Conservation (phyloP, 2,113 vertebrate species). For the Gymnogyps californianus region DNA sequence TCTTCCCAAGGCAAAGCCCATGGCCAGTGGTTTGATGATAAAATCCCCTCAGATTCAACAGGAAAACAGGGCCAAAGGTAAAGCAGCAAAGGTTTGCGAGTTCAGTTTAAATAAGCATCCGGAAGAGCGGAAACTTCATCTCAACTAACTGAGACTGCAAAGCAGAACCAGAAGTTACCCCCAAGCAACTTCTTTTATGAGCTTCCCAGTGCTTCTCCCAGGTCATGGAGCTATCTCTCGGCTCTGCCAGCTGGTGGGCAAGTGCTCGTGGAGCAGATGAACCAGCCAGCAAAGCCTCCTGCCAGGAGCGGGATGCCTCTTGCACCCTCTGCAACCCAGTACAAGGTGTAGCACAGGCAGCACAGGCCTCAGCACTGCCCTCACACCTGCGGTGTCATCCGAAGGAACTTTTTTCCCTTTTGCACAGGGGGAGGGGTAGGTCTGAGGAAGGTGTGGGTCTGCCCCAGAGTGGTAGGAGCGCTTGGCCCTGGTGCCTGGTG, state of each 20-base stretch:
- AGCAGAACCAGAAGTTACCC: not conserved
- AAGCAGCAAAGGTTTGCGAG: not conserved
- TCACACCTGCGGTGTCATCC: not conserved
- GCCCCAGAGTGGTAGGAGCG: not conserved
- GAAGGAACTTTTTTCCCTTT: not conserved
- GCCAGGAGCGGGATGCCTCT: not conserved
- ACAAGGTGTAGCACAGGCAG: not conserved
- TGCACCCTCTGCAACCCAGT: not conserved
- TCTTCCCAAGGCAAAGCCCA: not conserved
- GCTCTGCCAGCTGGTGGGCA: not conserved
- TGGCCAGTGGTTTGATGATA: not conserved
- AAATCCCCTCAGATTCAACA: not conserved
- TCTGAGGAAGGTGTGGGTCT: not conserved
- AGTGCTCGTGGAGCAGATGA: not conserved
- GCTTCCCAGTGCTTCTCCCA: not conserved
- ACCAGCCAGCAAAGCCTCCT: not conserved
- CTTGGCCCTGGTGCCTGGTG: not conserved
- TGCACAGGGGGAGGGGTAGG: not conserved
- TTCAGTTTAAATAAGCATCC: not conserved
- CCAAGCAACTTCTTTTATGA: not conserved
- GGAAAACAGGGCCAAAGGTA: not conserved
- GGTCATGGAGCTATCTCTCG: not conserved
- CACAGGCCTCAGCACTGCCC: not conserved
- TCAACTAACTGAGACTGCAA: not conserved
- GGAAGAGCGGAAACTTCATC: not conserved